A percentile compares a stretch with the other conserved stretches of the same genome.
Conservation (phyloP, 2,113 vertebrate species). For the Emydura subglobosa region DNA sequence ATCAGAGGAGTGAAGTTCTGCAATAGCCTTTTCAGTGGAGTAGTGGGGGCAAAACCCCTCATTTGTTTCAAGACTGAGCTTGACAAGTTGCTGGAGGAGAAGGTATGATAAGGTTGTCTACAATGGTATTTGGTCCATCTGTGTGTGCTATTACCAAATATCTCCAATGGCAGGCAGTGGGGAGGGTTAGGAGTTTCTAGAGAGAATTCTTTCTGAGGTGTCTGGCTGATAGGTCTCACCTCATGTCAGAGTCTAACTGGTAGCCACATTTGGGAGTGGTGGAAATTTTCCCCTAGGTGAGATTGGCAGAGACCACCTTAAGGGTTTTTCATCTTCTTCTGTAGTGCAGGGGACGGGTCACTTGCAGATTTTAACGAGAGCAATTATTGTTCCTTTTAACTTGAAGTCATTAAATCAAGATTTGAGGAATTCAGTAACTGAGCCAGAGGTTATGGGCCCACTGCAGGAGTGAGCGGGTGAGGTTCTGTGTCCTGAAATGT, state of each 20-base stretch:
- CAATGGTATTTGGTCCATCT: not conserved
- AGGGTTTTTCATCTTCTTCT: not conserved
- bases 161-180: not conserved
- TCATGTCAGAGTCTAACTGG: not conserved
- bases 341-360: not conserved
- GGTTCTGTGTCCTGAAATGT: not conserved
- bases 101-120: not conserved
- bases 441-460: not conserved
- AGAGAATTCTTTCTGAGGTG: not conserved
- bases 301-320: not conserved
- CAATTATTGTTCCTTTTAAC: not conserved
- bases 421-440: not conserved
- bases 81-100: not conserved
- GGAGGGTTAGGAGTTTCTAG: not conserved
- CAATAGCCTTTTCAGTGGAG: not conserved
- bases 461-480: not conserved
- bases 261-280: not conserved
- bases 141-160: not conserved
- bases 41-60: not conserved
- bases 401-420: not conserved
- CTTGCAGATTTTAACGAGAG: not conserved
- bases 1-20: not conserved
- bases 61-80: not conserved
- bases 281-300: not conserved
- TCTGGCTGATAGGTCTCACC: not conserved